A percentile compares a stretch with the other conserved stretches of the same genome.
Evolutionary conservation across 2,113 vertebrate species (phyloP).

Genomic region (Gnathonemus echidnorhynchus): DNA sequence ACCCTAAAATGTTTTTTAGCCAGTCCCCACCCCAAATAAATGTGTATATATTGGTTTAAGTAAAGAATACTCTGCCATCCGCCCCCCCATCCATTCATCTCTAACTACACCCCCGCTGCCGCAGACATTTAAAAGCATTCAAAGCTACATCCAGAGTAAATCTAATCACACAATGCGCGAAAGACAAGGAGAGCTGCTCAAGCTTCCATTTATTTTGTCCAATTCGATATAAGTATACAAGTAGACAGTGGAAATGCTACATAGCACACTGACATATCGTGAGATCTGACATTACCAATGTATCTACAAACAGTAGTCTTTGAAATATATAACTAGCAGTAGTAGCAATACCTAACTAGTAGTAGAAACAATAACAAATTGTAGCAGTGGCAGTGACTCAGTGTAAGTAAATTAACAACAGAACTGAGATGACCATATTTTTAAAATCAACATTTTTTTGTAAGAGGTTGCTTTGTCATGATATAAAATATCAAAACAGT

Average conservation of each 20-base stretch:
- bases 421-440: not conserved
- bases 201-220: constrained; percentile 8
- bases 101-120: not conserved
- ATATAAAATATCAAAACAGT: not conserved
- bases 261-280: constrained; percentile 11
- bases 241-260: constrained; percentile 10
- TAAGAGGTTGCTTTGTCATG: not conserved
- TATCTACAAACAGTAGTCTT: constrained; percentile 7
- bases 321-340: constrained; percentile 8
- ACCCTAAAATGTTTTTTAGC: too few relatives aligned
- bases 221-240: constrained; percentile 4
- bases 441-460: not conserved
- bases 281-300: constrained; percentile 1
- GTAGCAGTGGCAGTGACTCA: not conserved
- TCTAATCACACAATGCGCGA: not conserved
- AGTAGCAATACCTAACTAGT: constrained; percentile 1
- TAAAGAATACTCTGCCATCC: not conserved
- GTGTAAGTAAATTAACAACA: not conserved
- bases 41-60: not conserved
- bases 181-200: not conserved
- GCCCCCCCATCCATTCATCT: not conserved
- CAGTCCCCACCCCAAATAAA: not conserved
- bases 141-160: not conserved
- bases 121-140: not conserved
- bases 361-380: not conserved